Percentiles rank a stretch among this genome's conserved stretches.
These are phyloP conservation scores for Lepus timidus DNA, from an alignment of 2,113 vertebrate species.

Conservation along the genomic window DNA sequence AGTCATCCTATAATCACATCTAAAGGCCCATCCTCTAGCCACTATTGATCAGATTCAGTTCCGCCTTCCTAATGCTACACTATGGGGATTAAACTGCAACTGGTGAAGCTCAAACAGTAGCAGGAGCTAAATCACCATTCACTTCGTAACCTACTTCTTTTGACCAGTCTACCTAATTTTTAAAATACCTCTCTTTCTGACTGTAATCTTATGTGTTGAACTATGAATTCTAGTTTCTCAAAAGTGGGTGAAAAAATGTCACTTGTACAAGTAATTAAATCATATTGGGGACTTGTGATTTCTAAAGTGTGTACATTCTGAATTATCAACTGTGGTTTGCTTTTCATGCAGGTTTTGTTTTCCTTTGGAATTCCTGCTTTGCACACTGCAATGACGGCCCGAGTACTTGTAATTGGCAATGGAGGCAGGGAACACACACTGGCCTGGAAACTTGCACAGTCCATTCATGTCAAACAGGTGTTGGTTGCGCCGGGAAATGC, in stretches of 20 bases:
- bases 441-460: conserved; percentile 95
- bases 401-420: conserved; percentile 93
- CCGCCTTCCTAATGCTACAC: neutral
- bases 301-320: neutral
- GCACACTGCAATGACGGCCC: conserved; percentile 90
- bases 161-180: neutral
- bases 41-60: neutral
- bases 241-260: neutral
- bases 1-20: neutral
- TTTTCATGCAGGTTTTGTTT: conserved; percentile 35
- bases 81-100: neutral
- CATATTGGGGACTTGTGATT: neutral
- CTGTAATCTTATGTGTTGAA: neutral
- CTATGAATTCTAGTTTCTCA: neutral
- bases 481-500: conserved; percentile 94
- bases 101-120: neutral
- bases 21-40: too few relatives aligned
- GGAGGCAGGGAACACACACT: conserved; percentile 95
- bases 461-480: conserved; percentile 90
- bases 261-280: neutral
- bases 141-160: neutral
- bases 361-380: conserved; percentile 54
- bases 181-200: neutral
- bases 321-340: neutral
- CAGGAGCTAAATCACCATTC: neutral